A percentile compares a stretch with the other conserved stretches of the same genome.
phyloP scores from a whole-genome alignment of 2,888 invertebrate genomes.

The Diplazon laetatorius region DNA sequence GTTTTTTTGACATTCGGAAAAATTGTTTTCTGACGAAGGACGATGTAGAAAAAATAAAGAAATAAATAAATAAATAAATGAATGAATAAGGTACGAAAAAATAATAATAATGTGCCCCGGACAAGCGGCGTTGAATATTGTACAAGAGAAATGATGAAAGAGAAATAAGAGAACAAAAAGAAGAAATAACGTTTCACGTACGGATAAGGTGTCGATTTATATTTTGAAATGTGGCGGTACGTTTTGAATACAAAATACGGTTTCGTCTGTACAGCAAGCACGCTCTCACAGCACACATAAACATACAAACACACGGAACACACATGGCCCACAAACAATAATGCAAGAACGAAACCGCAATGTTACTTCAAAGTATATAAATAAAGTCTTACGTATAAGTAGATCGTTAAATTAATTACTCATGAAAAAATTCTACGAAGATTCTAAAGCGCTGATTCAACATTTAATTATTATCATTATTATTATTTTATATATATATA shows the following conservation, averaged over 20 bases:
- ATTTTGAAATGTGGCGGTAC: constrained; percentile 69
- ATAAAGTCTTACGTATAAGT: constrained; percentile 75
- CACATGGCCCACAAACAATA: constrained; percentile 3
- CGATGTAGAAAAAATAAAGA: not conserved
- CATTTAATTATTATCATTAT: not conserved
- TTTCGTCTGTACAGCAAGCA: constrained; percentile 70
- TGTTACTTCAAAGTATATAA: constrained; percentile 73
- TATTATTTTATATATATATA: constrained; percentile 34
- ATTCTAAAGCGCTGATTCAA: constrained; percentile 42
- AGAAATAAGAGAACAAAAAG: too few species aligned
- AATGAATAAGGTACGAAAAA: too few species aligned
- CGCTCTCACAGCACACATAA: constrained; percentile 17
- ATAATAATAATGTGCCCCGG: too few species aligned
- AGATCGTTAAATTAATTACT: constrained; percentile 65
- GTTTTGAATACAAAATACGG: constrained; percentile 73
- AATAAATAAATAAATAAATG: too few species aligned
- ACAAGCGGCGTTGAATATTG: too few species aligned
- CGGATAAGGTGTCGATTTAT: constrained; percentile 62
- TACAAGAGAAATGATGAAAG: too few species aligned
- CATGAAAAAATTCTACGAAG: constrained; percentile 56
- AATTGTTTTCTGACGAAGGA: too few species aligned
- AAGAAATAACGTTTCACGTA: constrained; percentile 42
- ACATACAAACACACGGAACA: constrained; percentile 18
- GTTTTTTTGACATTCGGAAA: too few species aligned
- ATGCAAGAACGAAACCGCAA: constrained; percentile 69